Evolutionary conservation across 2,113 vertebrate genomes (phyloP).

Genomic region (Nibea albiflora): DNA sequence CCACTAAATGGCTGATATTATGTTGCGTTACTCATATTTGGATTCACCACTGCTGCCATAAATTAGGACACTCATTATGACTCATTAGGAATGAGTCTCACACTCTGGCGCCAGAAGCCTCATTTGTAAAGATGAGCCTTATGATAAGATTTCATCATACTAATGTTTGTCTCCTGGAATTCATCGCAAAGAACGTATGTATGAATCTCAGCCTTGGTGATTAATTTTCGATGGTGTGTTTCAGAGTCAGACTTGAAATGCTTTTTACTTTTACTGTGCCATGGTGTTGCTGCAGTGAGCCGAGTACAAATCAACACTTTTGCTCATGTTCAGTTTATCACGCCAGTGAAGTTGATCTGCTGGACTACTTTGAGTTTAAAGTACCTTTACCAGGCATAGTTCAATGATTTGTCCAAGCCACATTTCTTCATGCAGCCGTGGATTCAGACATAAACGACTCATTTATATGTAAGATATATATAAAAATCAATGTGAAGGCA

Average conservation of each 20-base stretch:
- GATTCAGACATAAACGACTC: too few relatives aligned
- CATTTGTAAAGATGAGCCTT: slow-evolving; percentile 63
- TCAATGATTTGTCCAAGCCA: not conserved
- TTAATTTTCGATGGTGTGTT: slow-evolving; percentile 11
- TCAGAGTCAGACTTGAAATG: slow-evolving; percentile 4
- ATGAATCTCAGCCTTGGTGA: slow-evolving; percentile 39
- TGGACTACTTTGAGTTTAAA: not conserved
- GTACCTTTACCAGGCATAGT: not conserved
- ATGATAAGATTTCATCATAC: slow-evolving; percentile 50
- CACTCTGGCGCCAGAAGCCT: slow-evolving; percentile 37
- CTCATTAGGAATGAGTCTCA: slow-evolving; percentile 56
- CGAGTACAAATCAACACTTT: not conserved
- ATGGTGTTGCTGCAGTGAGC: not conserved
- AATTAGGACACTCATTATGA: slow-evolving; percentile 69
- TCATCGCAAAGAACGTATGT: slow-evolving; percentile 29
- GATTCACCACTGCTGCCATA: slow-evolving; percentile 44
- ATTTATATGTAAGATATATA: too few relatives aligned
- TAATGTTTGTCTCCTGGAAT: slow-evolving; percentile 52
- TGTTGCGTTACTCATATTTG: slow-evolving; percentile 56
- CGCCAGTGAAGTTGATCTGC: not conserved
- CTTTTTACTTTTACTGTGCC: not conserved
- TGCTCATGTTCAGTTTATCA: slow-evolving; percentile 13
- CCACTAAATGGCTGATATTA: slow-evolving; percentile 55
- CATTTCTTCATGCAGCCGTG: too few relatives aligned
- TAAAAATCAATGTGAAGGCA: not conserved